phyloP scores from a whole-genome alignment of 2,113 vertebrate species.

The Microtus pennsylvanicus region DNA sequence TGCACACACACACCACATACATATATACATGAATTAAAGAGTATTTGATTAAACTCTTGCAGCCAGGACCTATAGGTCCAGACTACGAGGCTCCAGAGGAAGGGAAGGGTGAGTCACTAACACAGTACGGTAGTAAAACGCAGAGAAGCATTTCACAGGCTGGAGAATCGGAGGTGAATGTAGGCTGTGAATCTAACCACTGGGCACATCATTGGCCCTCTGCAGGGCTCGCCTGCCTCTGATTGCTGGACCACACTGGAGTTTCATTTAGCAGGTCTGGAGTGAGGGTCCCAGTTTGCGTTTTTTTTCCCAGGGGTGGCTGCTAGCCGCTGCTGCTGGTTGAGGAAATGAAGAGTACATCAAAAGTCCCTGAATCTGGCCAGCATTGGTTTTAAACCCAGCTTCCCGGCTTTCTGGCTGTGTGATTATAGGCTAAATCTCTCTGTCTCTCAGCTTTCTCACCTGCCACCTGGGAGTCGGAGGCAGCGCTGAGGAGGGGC shows the following conservation, averaged over 20 bases:
- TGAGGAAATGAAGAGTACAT: background rate
- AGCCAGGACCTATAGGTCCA: background rate
- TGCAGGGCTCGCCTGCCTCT: background rate
- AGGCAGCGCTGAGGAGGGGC: background rate
- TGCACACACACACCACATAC: background rate
- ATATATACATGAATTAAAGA: background rate
- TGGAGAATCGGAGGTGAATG: background rate
- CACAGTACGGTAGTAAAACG: accelerated
- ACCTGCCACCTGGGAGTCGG: background rate
- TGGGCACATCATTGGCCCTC: background rate
- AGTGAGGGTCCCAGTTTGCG: background rate
- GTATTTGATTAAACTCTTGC: background rate
- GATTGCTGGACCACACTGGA: background rate
- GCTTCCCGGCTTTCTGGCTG: background rate
- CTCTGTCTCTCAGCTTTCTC: background rate
- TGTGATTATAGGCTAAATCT: background rate
- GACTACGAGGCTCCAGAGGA: background rate
- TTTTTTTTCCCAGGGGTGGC: background rate
- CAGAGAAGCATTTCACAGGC: background rate
- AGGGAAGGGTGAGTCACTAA: background rate
- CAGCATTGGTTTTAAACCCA: background rate
- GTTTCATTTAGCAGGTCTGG: background rate
- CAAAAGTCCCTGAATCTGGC: background rate
- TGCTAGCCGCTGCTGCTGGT: background rate
- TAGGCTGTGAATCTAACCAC: background rate